Conservation (phyloP, 2,797 vertebrate species). For the Danio aesculapii region DNA sequence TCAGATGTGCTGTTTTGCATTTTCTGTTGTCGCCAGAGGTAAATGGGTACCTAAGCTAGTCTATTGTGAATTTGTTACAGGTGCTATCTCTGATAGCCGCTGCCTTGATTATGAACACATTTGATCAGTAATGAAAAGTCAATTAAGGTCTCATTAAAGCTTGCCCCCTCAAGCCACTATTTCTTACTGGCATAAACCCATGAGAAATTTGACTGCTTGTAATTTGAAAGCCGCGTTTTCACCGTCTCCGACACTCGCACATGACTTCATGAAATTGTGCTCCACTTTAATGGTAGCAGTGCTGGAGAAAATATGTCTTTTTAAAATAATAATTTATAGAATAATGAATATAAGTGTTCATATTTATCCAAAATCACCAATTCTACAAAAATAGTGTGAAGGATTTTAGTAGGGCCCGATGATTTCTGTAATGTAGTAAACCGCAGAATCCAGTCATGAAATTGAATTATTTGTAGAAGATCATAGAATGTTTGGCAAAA, state of each 20-base stretch:
- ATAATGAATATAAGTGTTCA: too few species aligned
- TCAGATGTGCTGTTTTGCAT: slow-evolving; percentile 67
- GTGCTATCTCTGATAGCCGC: slow-evolving; percentile 57
- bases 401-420: too few species aligned
- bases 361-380: too few species aligned
- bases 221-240: slow-evolving; percentile 33
- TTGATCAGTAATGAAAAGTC: slow-evolving; percentile 55
- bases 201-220: slow-evolving; percentile 63
- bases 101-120: slow-evolving; percentile 58
- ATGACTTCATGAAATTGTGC: background rate
- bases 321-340: too few species aligned
- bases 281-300: too few species aligned
- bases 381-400: too few species aligned
- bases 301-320: too few species aligned
- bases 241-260: background rate
- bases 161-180: slow-evolving; percentile 60
- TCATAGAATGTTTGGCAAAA: too few species aligned
- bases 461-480: too few species aligned
- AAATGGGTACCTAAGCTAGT: slow-evolving; percentile 64
- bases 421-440: too few species aligned
- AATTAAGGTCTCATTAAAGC: slow-evolving; percentile 54
- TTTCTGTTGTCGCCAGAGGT: slow-evolving; percentile 66
- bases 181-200: slow-evolving; percentile 63
- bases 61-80: slow-evolving; percentile 56
- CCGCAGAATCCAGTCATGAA: too few species aligned